phyloP scores from a whole-genome alignment of 2,113 vertebrate species.

The Desmodus rotundus region DNA sequence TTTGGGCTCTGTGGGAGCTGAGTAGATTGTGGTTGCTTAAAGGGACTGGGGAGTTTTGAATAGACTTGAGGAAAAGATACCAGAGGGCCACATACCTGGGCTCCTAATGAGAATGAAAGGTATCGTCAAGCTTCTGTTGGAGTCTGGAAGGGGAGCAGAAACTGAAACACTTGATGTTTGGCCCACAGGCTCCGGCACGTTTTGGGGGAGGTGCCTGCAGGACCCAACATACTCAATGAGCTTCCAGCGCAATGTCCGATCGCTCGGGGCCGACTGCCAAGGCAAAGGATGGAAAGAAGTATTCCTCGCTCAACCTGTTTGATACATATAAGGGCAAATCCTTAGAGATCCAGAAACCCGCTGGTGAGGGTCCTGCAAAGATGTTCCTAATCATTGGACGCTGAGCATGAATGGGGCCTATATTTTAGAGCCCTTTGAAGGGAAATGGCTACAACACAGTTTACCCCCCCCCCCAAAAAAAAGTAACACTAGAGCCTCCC shows the following conservation, averaged over 20 bases:
- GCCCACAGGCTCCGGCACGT: conserved; percentile 72
- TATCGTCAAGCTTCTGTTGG: not conserved
- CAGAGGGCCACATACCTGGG: not conserved
- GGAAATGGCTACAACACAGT: not conserved
- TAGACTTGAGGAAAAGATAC: not conserved
- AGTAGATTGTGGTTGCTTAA: not conserved
- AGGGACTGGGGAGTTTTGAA: not conserved
- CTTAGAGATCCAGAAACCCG: conserved; percentile 96
- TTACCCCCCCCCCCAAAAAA: not conserved
- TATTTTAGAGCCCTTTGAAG: not conserved
- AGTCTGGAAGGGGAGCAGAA: not conserved
- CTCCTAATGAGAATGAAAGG: not conserved
- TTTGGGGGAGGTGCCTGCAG: conserved; percentile 86
- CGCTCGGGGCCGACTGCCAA: conserved; percentile 99
- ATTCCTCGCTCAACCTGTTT: conserved; percentile 98
- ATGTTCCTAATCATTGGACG: not conserved
- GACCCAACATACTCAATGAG: conserved; percentile 98
- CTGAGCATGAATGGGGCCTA: not conserved
- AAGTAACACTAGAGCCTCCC: not conserved
- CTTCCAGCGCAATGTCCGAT: conserved; percentile 99
- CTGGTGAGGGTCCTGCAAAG: conserved; percentile 84
- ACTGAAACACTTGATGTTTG: conserved; percentile 42
- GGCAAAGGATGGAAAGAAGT: conserved; percentile 99
- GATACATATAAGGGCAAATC: conserved; percentile 98
- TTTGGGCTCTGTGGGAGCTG: not conserved